Percentiles rank a stretch among this genome's conserved stretches.
These are phyloP conservation scores for Venturia canescens DNA, from an alignment of 1,140 invertebrate genomes.

Conservation along the genomic window DNA sequence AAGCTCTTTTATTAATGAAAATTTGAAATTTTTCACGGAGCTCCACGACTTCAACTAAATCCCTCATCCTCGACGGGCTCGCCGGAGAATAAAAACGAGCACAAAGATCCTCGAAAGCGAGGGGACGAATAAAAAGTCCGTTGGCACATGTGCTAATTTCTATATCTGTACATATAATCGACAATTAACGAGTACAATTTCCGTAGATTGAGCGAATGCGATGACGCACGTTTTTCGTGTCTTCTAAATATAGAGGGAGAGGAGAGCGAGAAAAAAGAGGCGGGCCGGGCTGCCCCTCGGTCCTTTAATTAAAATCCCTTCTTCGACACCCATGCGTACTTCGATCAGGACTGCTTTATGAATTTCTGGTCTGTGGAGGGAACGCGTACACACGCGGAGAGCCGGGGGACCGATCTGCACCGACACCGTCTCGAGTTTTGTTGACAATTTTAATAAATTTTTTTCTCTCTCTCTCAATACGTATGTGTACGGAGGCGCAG, in stretches of 20 bases:
- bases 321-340: slow-evolving; percentile 19
- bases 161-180: slow-evolving; percentile 9
- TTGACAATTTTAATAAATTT: neutral
- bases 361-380: neutral
- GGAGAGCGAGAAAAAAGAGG: slow-evolving; percentile 45
- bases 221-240: slow-evolving; percentile 50
- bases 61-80: too few relatives aligned
- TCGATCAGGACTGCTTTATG: neutral
- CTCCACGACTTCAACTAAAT: too few relatives aligned
- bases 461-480: neutral
- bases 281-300: slow-evolving; percentile 23
- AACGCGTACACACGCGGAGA: too few relatives aligned
- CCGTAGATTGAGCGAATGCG: slow-evolving; percentile 46
- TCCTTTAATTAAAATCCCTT: slow-evolving; percentile 46
- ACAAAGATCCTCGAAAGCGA: too few relatives aligned
- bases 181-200: slow-evolving; percentile 50
- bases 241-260: slow-evolving; percentile 43
- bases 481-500: neutral
- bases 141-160: too few relatives aligned
- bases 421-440: neutral
- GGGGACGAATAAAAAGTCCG: too few relatives aligned
- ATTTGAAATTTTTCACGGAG: too few relatives aligned
- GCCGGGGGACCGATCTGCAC: neutral
- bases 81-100: too few relatives aligned
- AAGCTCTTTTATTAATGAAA: too few relatives aligned